Evolutionary conservation across 1,140 invertebrate genomes (phyloP).

Genomic region (Campoletis sonorensis): DNA sequence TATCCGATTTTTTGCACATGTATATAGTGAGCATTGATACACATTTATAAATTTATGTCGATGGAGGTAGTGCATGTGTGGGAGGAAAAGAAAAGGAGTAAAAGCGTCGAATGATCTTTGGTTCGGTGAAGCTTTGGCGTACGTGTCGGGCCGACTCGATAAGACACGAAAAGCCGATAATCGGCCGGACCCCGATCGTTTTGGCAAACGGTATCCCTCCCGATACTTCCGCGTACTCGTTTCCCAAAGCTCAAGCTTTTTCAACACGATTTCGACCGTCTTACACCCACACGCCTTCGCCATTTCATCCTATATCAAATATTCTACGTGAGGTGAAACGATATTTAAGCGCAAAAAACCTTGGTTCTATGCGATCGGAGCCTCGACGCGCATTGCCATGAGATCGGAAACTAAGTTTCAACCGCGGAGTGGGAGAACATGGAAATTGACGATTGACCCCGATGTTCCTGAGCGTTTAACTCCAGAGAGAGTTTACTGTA

Average conservation of each 20-base stretch:
- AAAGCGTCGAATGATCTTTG: conserved; percentile 14
- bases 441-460: too few relatives aligned
- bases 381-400: too few relatives aligned
- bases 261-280: conserved; percentile 29
- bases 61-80: not conserved
- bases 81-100: not conserved
- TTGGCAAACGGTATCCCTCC: conserved; percentile 29
- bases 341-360: too few relatives aligned
- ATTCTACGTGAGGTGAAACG: not conserved
- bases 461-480: too few relatives aligned
- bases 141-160: conserved; percentile 42
- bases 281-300: not conserved
- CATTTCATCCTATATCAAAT: not conserved
- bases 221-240: conserved; percentile 12
- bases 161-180: conserved; percentile 57
- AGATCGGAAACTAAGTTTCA: too few relatives aligned
- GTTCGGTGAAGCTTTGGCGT: conserved; percentile 24
- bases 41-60: conserved; percentile 2
- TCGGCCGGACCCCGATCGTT: conserved; percentile 42
- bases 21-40: not conserved
- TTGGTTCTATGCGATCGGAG: too few relatives aligned
- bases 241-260: not conserved
- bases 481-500: too few relatives aligned
- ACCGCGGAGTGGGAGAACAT: too few relatives aligned
- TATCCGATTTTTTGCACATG: not conserved